Conservation (phyloP, 2,113 vertebrate species). For the Nibea albiflora region DNA sequence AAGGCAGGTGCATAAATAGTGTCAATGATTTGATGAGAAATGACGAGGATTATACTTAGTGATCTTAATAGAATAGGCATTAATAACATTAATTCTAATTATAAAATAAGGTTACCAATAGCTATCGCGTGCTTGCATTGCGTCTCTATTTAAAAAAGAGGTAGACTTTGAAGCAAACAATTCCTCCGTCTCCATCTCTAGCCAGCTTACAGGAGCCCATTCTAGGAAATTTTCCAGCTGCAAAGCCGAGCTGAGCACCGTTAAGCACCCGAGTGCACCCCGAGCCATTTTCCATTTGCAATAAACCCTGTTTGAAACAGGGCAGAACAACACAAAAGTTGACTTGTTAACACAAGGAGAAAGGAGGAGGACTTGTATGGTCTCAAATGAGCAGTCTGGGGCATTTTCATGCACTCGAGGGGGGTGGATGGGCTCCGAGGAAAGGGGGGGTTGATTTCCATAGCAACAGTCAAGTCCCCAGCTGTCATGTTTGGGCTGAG, state of each 20-base stretch:
- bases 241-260: constrained; percentile 68
- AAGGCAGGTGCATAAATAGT: not conserved
- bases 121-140: not conserved
- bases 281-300: constrained; percentile 75
- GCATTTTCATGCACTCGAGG: constrained; percentile 73
- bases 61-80: not conserved
- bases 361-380: constrained; percentile 74
- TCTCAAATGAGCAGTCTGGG: constrained; percentile 83
- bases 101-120: not conserved
- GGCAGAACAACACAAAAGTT: constrained; percentile 75
- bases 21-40: not conserved
- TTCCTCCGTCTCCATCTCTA: constrained; percentile 32
- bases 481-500: constrained; percentile 86
- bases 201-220: constrained; percentile 44
- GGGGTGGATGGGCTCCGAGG: constrained; percentile 4
- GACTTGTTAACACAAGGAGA: constrained; percentile 76
- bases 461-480: constrained; percentile 87
- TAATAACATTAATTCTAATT: not conserved
- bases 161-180: constrained; percentile 27
- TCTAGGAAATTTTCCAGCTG: constrained; percentile 71
- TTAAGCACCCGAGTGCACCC: constrained; percentile 64
- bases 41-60: not conserved
- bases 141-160: constrained; percentile 31
- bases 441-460: constrained; percentile 72
- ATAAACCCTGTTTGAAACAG: constrained; percentile 72